Evolutionary conservation across 2,797 vertebrate species (phyloP).

Genomic region (Lophotriccus pileatus): DNA sequence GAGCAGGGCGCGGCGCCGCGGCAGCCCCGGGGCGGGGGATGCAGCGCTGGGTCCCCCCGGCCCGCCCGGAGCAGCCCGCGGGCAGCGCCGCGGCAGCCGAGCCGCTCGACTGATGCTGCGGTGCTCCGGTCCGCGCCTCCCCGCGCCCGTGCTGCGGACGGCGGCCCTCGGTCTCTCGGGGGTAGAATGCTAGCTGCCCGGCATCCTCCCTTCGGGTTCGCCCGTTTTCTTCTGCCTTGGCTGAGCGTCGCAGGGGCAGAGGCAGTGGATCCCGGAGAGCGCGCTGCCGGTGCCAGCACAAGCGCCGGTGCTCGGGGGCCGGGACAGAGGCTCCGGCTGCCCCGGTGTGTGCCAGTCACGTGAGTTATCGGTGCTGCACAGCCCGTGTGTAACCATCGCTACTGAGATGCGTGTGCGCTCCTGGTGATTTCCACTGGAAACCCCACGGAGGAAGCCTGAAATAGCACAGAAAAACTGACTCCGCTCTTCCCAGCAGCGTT

Average conservation of each 20-base stretch:
- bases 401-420: neutral
- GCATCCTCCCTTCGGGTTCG: rapidly evolving
- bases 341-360: neutral
- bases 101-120: neutral
- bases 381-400: rapidly evolving
- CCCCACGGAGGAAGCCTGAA: neutral
- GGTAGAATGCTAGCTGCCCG: neutral
- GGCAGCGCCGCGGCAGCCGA: neutral
- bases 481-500: rapidly evolving
- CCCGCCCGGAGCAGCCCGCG: neutral
- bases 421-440: conserved; percentile 59
- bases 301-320: neutral
- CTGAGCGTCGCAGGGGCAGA: rapidly evolving
- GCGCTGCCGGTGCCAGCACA: rapidly evolving
- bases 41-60: neutral
- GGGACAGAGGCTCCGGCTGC: neutral
- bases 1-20: neutral
- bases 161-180: too few relatives aligned
- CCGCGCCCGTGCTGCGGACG: rapidly evolving
- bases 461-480: neutral
- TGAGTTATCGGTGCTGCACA: neutral
- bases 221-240: rapidly evolving
- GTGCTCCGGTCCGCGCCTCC: neutral
- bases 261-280: rapidly evolving
- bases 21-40: neutral